Percentiles rank a stretch among this genome's conserved stretches.
phyloP scores from a whole-genome alignment of 2,113 vertebrate genomes.

The Indri indri region DNA sequence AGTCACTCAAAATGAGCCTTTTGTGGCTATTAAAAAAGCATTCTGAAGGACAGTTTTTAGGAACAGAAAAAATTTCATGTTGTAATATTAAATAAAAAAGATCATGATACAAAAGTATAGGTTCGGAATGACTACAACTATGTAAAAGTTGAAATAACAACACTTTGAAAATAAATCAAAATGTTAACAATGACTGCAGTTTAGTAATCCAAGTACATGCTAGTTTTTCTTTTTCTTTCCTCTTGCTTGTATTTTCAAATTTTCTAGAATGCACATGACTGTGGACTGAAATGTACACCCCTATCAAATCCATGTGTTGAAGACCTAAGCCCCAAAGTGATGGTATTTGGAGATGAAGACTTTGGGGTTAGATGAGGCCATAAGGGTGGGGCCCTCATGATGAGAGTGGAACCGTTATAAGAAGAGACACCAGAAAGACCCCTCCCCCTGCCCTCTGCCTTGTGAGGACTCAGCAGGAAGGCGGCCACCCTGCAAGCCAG shows the following conservation, averaged over 20 bases:
- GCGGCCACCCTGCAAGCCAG: background rate
- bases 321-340: background rate
- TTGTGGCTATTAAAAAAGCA: background rate
- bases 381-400: background rate
- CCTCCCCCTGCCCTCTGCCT: fast-evolving
- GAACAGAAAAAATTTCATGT: background rate
- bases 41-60: background rate
- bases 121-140: background rate
- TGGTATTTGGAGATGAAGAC: background rate
- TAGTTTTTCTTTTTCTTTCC: background rate
- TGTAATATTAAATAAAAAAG: background rate
- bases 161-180: background rate
- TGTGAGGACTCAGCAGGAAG: background rate
- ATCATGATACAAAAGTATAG: background rate
- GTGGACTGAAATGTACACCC: background rate
- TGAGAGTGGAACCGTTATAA: background rate
- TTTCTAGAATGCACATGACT: background rate
- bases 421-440: background rate
- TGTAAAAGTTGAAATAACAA: background rate
- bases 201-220: background rate
- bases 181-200: background rate
- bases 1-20: background rate
- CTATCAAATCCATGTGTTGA: background rate
- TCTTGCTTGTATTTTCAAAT: background rate
- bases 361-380: background rate